Conservation (phyloP, 2,113 vertebrate genomes). For the Microcebus tavaratra region DNA sequence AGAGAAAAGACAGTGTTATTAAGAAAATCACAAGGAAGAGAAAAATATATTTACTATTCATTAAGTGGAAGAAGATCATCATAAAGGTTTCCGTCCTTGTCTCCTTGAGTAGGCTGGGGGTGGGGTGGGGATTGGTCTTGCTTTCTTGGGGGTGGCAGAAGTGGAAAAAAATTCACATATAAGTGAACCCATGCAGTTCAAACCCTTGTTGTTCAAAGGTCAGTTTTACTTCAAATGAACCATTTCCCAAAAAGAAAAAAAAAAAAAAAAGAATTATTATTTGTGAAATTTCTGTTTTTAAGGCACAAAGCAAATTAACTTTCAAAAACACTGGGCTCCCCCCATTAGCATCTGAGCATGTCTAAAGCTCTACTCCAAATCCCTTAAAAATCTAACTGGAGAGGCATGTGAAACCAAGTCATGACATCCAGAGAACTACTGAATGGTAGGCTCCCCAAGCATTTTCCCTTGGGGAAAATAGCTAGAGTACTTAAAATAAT, state of each 20-base stretch:
- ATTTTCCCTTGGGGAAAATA: conserved; percentile 53
- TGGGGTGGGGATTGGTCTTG: not conserved
- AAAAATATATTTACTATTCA: not conserved
- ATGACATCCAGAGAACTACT: conserved; percentile 59
- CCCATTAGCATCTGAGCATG: conserved; percentile 22
- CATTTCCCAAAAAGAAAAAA: not conserved
- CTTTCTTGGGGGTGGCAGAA: not conserved
- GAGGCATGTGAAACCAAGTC: conserved; percentile 46
- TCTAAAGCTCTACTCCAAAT: conserved; percentile 46
- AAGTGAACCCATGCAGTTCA: not conserved
- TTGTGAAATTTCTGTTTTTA: conserved; percentile 49
- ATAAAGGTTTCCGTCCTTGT: not conserved
- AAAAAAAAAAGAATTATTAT: conserved; percentile 3
- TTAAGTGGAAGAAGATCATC: not conserved
- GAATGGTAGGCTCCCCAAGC: conserved; percentile 1
- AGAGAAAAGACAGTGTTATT: not conserved
- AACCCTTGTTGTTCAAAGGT: not conserved
- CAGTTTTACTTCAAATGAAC: conserved; percentile 4
- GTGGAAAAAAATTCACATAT: not conserved
- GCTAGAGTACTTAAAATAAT: conserved; percentile 67
- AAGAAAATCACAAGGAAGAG: not conserved
- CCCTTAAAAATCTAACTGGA: conserved; percentile 48
- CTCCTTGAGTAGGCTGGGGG: not conserved
- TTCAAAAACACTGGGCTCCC: conserved; percentile 24
- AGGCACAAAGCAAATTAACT: conserved; percentile 41